phyloP scores from a whole-genome alignment of 2,797 vertebrate species.

The Paedocypris micromegethes region DNA sequence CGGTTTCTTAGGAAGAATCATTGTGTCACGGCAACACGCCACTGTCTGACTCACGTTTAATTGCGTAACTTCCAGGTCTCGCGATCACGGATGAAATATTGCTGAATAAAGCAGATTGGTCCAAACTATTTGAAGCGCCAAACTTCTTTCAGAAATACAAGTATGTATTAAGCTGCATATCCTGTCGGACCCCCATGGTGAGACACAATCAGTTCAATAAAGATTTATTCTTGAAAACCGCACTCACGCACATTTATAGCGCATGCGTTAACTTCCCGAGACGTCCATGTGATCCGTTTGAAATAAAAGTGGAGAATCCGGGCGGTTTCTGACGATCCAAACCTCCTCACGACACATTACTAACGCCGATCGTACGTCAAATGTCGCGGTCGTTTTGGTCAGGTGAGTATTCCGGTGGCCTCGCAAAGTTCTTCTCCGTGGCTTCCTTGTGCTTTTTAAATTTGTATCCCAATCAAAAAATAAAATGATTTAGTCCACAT shows the following conservation, averaged over 20 bases:
- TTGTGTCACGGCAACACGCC: background rate
- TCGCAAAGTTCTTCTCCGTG: constrained; percentile 5
- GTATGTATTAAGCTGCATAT: constrained; percentile 86
- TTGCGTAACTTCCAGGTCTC: constrained; percentile 66
- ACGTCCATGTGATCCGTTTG: constrained; percentile 43
- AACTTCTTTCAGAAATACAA: constrained; percentile 95
- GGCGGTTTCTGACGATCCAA: constrained; percentile 26
- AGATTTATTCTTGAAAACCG: constrained; percentile 48
- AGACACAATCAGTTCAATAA: constrained; percentile 57
- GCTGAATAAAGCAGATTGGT: constrained; percentile 86
- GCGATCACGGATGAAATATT: constrained; percentile 86
- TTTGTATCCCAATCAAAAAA: constrained; percentile 54
- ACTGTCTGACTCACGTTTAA: background rate
- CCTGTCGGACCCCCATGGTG: constrained; percentile 58
- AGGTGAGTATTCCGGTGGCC: too few species aligned
- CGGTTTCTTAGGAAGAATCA: constrained; percentile 10
- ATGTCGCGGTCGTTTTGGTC: constrained; percentile 20
- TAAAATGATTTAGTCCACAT: constrained; percentile 59
- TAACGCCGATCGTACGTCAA: constrained; percentile 39
- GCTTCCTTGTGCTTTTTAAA: constrained; percentile 51
- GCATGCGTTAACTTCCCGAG: constrained; percentile 31
- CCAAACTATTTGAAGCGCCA: constrained; percentile 90
- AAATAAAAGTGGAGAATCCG: constrained; percentile 32
- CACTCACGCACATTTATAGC: constrained; percentile 34
- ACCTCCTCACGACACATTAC: constrained; percentile 19